Evolutionary conservation across 1,140 invertebrate species (phyloP).

Genomic region (Lordiphosa collinella): DNA sequence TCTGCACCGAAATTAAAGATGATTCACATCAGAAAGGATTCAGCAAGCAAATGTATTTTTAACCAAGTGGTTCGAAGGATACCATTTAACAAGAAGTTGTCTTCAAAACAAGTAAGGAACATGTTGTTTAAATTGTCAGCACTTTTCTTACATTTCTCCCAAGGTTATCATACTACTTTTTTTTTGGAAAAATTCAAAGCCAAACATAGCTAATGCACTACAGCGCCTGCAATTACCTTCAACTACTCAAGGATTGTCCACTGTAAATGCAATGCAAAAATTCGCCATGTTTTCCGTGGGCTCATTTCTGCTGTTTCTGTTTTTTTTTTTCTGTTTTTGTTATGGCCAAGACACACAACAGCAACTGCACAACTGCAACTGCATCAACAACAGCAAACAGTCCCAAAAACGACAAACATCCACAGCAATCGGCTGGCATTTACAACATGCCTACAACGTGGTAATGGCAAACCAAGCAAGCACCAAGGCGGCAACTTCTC

Average conservation of each 20-base stretch:
- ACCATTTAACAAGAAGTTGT: too few relatives aligned
- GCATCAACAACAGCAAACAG: conserved; percentile 1
- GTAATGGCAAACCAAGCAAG: conserved; percentile 51
- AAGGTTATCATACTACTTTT: too few relatives aligned
- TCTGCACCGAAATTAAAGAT: too few relatives aligned
- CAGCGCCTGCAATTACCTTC: neutral
- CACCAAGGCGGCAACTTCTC: neutral
- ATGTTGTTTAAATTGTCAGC: too few relatives aligned
- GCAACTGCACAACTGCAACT: conserved; percentile 14
- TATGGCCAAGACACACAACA: conserved; percentile 58
- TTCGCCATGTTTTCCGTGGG: conserved; percentile 72
- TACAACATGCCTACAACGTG: conserved; percentile 76
- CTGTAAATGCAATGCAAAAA: conserved; percentile 44
- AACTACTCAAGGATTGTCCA: conserved; percentile 18
- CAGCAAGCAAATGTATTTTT: too few relatives aligned
- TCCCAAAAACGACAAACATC: conserved; percentile 44
- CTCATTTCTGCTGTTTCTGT: conserved; percentile 55
- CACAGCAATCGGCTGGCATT: conserved; percentile 67
- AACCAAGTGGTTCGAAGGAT: too few relatives aligned
- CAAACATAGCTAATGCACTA: neutral
- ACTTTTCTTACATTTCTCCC: too few relatives aligned
- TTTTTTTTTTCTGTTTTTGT: neutral
- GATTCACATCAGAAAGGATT: too few relatives aligned
- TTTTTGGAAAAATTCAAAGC: too few relatives aligned
- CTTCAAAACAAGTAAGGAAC: too few relatives aligned